Evolutionary conservation across 2,888 invertebrate genomes (phyloP).

Genomic region (Patella ulyssiponensis): DNA sequence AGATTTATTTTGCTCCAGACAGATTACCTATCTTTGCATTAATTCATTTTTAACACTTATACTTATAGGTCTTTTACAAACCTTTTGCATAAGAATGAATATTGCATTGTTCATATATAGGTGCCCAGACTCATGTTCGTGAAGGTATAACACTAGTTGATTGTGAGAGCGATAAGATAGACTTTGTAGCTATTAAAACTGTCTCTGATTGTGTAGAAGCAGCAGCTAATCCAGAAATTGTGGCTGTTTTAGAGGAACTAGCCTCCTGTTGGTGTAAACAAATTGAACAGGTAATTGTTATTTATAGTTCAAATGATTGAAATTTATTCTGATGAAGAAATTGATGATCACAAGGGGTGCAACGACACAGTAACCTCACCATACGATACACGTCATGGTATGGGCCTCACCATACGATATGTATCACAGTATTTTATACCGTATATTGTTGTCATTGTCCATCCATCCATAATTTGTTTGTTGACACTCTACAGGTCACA

Average conservation of each 20-base stretch:
- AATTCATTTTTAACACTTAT: too few relatives aligned
- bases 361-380: too few relatives aligned
- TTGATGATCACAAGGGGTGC: too few relatives aligned
- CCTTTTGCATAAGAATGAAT: neutral
- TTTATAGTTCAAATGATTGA: neutral
- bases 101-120: slow-evolving; percentile 33
- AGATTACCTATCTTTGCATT: too few relatives aligned
- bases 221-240: slow-evolving; percentile 77
- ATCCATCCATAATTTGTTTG: too few relatives aligned
- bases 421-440: too few relatives aligned
- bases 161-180: slow-evolving; percentile 50
- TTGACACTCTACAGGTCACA: too few relatives aligned
- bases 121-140: slow-evolving; percentile 60
- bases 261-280: slow-evolving; percentile 64
- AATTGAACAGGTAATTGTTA: slow-evolving; percentile 62
- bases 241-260: slow-evolving; percentile 72
- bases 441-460: too few relatives aligned
- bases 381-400: too few relatives aligned
- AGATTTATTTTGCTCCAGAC: too few relatives aligned
- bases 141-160: slow-evolving; percentile 52
- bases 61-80: too few relatives aligned
- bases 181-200: slow-evolving; percentile 69
- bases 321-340: neutral
- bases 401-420: too few relatives aligned
- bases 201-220: slow-evolving; percentile 76